These are phyloP conservation scores for Microcebus griseorufus DNA, from an alignment of 2,113 vertebrate genomes.

Conservation along the genomic window DNA sequence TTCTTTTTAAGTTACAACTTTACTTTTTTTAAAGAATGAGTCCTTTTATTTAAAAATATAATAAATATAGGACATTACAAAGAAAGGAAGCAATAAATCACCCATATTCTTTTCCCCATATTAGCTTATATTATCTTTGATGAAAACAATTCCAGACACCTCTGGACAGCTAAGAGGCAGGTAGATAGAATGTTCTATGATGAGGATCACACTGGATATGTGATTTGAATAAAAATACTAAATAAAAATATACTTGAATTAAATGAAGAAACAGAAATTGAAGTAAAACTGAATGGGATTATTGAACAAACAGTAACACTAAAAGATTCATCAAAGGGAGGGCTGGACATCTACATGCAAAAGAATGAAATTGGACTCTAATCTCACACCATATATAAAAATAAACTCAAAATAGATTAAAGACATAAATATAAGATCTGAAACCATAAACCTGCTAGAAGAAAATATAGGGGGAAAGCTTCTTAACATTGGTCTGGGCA, in stretches of 20 bases:
- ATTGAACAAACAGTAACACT: neutral
- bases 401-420: neutral
- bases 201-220: neutral
- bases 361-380: neutral
- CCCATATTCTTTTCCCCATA: neutral
- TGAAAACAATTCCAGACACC: neutral
- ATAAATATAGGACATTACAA: neutral
- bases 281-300: neutral
- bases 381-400: neutral
- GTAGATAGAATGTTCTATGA: neutral
- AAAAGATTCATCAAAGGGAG: neutral
- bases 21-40: neutral
- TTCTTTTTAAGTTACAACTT: neutral
- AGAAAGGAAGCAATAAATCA: neutral
- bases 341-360: neutral
- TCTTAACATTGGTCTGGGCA: neutral
- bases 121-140: neutral
- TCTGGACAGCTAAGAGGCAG: neutral
- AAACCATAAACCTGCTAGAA: neutral
- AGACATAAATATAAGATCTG: neutral
- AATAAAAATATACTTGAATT: neutral
- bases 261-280: slow-evolving; percentile 10
- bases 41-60: neutral
- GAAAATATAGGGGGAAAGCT: neutral
- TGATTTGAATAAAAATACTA: neutral